Evolutionary conservation across 2,888 invertebrate species (phyloP).

Genomic region (Noctua janthina): DNA sequence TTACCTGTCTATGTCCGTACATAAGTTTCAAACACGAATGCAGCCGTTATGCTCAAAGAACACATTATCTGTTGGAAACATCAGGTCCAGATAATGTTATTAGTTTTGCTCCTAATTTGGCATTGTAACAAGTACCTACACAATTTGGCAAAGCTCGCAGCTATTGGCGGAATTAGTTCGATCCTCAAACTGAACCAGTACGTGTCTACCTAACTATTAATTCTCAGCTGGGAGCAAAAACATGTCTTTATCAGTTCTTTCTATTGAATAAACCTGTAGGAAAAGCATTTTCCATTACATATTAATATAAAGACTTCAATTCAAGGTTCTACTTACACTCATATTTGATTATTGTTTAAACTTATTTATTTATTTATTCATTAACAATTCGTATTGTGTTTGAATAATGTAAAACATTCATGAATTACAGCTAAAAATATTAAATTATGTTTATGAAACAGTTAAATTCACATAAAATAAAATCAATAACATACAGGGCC

Average conservation of each 20-base stretch:
- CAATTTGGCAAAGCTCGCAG: constrained; percentile 45
- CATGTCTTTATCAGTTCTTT: background rate
- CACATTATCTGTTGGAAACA: constrained; percentile 1
- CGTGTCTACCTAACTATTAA: background rate
- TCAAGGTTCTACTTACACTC: background rate
- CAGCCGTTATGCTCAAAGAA: background rate
- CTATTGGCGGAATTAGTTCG: constrained; percentile 34
- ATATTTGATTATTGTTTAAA: background rate
- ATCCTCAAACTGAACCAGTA: constrained; percentile 34
- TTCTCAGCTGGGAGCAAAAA: background rate
- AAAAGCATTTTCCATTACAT: background rate
- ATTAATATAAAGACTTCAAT: background rate
- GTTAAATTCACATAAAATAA: too few relatives aligned
- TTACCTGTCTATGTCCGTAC: background rate
- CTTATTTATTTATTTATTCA: too few relatives aligned
- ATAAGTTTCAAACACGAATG: background rate
- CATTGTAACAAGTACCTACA: constrained; percentile 44
- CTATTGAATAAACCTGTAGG: background rate
- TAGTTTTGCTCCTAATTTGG: constrained; percentile 43
- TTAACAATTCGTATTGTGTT: too few relatives aligned
- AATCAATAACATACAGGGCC: background rate
- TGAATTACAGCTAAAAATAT: too few relatives aligned
- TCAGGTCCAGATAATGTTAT: constrained; percentile 30
- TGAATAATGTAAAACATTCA: too few relatives aligned
- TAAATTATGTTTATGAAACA: too few relatives aligned